Base-by-base conservation (phyloP, 1,140 invertebrate species). In the Bombus impatiens region DNA sequence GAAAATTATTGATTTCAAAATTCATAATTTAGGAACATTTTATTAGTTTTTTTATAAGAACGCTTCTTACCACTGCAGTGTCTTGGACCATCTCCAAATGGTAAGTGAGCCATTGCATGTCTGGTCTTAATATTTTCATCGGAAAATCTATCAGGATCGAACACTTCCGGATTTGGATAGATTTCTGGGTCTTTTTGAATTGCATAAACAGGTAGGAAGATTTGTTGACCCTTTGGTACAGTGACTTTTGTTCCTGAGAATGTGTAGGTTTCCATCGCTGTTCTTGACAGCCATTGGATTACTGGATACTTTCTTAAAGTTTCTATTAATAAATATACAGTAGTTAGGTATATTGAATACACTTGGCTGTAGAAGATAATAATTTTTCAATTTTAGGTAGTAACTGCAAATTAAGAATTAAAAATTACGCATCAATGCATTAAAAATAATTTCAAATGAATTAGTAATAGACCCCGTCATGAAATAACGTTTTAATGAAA, bases 271-370 rank as follows among this genome's bases (percentile, higher is more conserved):
- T 9, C 25, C 28, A 44, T 2, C 13, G 89, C 6, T 12, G 1
- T 53, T 25, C 89, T 89, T 6, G 32, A 15, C 0, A 90, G 12
- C 25, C 44, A 71, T 57, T 79, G 59, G n/a, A 90, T n/a, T 13
- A 71, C 22, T 40, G 89, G 87, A 67, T 90, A 90, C 44, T 79
- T 90, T 18, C 89, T 78, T 18, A 90, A 79, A 15, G 82, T 87
- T 75, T 90, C 89, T 90, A 22, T 10, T 80, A 86, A 68, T n/a
- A 70, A 13, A 65, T 4, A 28, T 18, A 47, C 9, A 68, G 47
- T 25, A 28, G 40, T n/a, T 6, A 35, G 25, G 67, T 53, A 22
- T 9, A 40, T 35, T 25, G 25, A 40, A 71, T 71, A 71, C 10
- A 12, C 4, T 71, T 25, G 5, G 5, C 2, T 12, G 2, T 12